Base-by-base conservation (phyloP, 2,888 invertebrate species). In the Anoncus sp. region DNA sequence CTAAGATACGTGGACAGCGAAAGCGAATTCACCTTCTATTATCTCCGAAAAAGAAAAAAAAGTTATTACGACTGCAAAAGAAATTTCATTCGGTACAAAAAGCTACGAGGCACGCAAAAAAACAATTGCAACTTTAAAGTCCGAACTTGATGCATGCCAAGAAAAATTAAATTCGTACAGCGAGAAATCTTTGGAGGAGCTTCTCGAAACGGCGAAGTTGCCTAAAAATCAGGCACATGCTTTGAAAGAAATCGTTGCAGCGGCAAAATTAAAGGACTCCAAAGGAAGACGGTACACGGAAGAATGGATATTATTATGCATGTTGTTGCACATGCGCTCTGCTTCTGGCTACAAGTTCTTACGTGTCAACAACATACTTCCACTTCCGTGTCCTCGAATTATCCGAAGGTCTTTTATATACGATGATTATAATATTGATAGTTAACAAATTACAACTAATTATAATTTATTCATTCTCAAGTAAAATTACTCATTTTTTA, bases 301-400 rank as follows among this genome's bases (percentile, higher is more conserved):
- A 35, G 74, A 76, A 9, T 81, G 81, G 79, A 57, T 81, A 1
- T 14, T 81, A 22, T 27, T n/a, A n/a, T n/a, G n/a, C n/a, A n/a
- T n/a, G n/a, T n/a, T n/a, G n/a, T n/a, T n/a, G n/a, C n/a, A n/a
- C 67, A 77, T 81, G 75, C 45, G 79, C 35, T 81, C 76, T 20
- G 76, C 76, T 9, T 53, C 43, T 20, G 73, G 74, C 2, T 79
- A 81, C 35, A 65, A 71, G 10, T 76, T 75, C 35, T 9, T 79
- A 18, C 63, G 69, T n/a, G 20, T 9, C 1, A 59, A 74, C 59
- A 38, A 53, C 20, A 65, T 66, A 18, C 4, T 74, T 20, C 65
- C 74, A 20, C 59, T 74, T 51, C 66, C 74, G 10, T 59, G 51
- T 38, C 20, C 51, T 35, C 43, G 66, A 59, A 74, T 38, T 47